Conservation (phyloP, 2,797 vertebrate species). For the Toxotes lorentzi region DNA sequence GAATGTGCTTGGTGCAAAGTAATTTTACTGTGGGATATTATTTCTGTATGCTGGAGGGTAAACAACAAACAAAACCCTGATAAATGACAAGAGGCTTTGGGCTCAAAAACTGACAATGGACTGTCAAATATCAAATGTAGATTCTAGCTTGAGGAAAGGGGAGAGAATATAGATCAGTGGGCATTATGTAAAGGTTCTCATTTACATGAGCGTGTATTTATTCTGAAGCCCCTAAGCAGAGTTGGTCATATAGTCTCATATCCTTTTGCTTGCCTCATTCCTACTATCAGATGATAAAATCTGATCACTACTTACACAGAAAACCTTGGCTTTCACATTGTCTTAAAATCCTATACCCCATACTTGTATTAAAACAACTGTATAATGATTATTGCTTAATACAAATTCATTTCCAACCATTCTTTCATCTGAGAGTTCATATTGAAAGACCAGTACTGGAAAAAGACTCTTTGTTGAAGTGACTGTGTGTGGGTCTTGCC, state of each 20-base stretch:
- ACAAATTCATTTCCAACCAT: neutral
- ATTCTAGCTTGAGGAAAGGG: constrained; percentile 17
- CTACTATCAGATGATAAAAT: neutral
- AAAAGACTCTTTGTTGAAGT: constrained; percentile 1
- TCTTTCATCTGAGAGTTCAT: constrained; percentile 1
- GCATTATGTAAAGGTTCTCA: constrained; percentile 11
- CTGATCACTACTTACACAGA: constrained; percentile 1
- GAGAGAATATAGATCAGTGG: constrained; percentile 27
- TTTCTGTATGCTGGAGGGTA: constrained; percentile 7
- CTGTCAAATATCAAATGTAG: constrained; percentile 36
- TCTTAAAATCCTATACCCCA: neutral
- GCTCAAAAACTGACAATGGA: constrained; percentile 16
- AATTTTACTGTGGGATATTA: constrained; percentile 20
- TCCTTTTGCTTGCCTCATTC: neutral
- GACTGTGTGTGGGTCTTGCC: neutral
- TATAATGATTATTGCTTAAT: neutral
- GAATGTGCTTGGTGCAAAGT: neutral
- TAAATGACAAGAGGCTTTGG: constrained; percentile 23
- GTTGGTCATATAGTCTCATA: neutral
- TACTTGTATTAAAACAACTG: neutral
- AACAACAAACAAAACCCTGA: constrained; percentile 1
- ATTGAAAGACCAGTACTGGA: neutral
- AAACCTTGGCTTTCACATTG: neutral
- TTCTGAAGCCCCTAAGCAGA: constrained; percentile 1
- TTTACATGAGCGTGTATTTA: constrained; percentile 4